Evolutionary conservation across 2,797 vertebrate species (phyloP).

Genomic region (Anas bahamensis): DNA sequence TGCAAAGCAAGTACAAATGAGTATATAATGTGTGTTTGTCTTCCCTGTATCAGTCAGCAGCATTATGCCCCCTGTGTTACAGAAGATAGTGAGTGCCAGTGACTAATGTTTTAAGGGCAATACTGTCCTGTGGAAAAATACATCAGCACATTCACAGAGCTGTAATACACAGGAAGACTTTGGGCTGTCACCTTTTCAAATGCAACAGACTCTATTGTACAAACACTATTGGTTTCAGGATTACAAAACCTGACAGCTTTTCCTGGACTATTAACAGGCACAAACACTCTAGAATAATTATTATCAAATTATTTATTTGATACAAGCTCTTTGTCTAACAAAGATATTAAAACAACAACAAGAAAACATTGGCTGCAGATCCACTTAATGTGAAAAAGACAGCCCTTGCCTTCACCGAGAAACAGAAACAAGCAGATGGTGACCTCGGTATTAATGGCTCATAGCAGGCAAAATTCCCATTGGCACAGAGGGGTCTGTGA

Average conservation of each 20-base stretch:
- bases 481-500: background rate
- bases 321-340: background rate
- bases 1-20: background rate
- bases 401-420: background rate
- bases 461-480: constrained; percentile 3
- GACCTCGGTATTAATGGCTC: constrained; percentile 40
- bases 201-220: background rate
- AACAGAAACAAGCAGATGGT: constrained; percentile 45
- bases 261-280: background rate
- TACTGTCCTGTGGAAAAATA: background rate
- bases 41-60: background rate
- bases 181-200: background rate
- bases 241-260: background rate
- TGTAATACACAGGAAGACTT: background rate
- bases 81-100: background rate
- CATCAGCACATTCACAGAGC: background rate
- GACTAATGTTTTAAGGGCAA: background rate
- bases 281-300: background rate
- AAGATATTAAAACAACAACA: background rate
- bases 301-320: background rate
- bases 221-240: background rate
- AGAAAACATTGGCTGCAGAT: background rate
- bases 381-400: background rate
- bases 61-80: background rate
- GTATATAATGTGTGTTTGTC: background rate